phyloP scores from a whole-genome alignment of 2,888 invertebrate species.

The Lepeophtheirus nordmannii region DNA sequence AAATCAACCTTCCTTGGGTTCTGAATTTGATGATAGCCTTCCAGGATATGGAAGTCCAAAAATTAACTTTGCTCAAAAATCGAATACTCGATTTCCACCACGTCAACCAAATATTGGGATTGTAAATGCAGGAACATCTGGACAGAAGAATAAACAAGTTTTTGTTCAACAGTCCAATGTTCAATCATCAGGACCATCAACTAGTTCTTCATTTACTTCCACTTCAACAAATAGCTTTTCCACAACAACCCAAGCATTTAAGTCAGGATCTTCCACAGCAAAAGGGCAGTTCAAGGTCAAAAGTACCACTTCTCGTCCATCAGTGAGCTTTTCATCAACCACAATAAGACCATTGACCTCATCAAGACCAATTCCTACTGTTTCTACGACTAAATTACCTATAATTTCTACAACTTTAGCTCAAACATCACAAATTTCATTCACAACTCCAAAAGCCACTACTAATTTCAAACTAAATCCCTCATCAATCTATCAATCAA shows the following conservation, averaged over 20 bases:
- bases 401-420: neutral
- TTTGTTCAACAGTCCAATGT: neutral
- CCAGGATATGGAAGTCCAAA: neutral
- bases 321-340: neutral
- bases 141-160: neutral
- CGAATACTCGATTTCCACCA: neutral
- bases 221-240: neutral
- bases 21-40: neutral
- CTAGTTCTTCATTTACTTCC: neutral
- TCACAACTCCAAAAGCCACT: neutral
- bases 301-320: neutral
- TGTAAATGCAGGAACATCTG: slow-evolving; percentile 3
- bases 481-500: too few relatives aligned
- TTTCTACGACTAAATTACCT: neutral
- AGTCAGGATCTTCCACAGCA: neutral
- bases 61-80: neutral
- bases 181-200: neutral
- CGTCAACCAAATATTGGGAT: neutral
- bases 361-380: neutral
- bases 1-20: neutral
- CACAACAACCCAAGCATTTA: neutral
- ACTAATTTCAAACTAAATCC: neutral
- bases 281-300: neutral
- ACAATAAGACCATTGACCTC: neutral
- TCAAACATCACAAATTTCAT: neutral